A percentile compares a stretch with the other conserved stretches of the same genome.
Evolutionary conservation across 2,797 vertebrate genomes (phyloP).

Genomic region (Acipenser ruthenus): DNA sequence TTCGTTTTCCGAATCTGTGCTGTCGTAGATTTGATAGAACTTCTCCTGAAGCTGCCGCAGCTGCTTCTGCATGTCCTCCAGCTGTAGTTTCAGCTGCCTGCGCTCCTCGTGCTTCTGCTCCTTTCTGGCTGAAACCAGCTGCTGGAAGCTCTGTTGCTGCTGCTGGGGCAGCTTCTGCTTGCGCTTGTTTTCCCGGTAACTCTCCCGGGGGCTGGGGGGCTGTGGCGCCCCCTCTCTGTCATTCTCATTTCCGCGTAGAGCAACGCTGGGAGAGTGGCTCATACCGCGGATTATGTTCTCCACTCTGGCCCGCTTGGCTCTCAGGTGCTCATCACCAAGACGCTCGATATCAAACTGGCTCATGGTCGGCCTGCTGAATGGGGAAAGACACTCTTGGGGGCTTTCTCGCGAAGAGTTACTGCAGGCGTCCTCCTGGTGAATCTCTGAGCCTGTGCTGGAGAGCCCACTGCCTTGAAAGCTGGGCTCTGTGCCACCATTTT

Average conservation of each 20-base stretch:
- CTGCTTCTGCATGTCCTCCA: constrained; percentile 99
- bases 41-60: constrained; percentile 97
- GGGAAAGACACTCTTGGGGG: constrained; percentile 92
- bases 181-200: constrained; percentile 94
- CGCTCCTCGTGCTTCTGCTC: constrained; percentile 95
- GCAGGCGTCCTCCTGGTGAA: constrained; percentile 90
- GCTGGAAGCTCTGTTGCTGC: constrained; percentile 96
- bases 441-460: constrained; percentile 88
- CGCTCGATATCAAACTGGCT: constrained; percentile 89
- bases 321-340: constrained; percentile 92
- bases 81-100: constrained; percentile 92
- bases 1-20: constrained; percentile 90
- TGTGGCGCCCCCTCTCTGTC: constrained; percentile 80
- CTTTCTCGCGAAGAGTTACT: constrained; percentile 98
- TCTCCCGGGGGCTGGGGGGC: constrained; percentile 82
- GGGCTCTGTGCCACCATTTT: constrained; percentile 85
- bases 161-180: constrained; percentile 97
- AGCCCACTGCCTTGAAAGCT: constrained; percentile 89
- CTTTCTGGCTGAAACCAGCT: constrained; percentile 90
- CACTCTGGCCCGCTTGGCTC: constrained; percentile 92
- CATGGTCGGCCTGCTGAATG: constrained; percentile 84
- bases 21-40: constrained; percentile 98
- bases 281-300: constrained; percentile 98
- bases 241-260: constrained; percentile 73
- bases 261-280: constrained; percentile 93